These are phyloP conservation scores for Apamea anceps DNA, from an alignment of 2,888 invertebrate genomes.

Conservation along the genomic window DNA sequence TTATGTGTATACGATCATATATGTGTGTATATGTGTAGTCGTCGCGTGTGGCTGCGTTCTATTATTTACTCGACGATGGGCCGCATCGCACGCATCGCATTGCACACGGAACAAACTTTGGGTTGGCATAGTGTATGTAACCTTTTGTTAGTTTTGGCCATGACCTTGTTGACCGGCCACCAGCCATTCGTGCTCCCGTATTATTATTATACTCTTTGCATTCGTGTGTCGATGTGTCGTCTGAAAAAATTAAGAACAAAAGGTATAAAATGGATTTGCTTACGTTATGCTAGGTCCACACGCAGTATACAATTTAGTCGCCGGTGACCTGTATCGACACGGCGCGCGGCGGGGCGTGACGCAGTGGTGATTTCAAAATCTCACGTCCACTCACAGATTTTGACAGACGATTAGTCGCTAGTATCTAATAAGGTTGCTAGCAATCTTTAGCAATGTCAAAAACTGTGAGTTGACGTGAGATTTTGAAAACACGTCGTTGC, in stretches of 20 bases:
- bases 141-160: neutral
- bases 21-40: too few species aligned
- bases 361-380: neutral
- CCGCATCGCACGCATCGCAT: neutral
- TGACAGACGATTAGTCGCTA: neutral
- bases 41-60: too few species aligned
- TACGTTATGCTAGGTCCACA: neutral
- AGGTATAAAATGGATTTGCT: neutral
- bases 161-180: neutral
- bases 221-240: neutral
- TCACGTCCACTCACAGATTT: neutral
- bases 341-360: too few species aligned
- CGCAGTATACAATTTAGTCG: neutral
- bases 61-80: too few species aligned
- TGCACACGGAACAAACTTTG: neutral
- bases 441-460: neutral
- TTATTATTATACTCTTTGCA: too few species aligned
- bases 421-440: too few species aligned
- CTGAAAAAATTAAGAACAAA: neutral
- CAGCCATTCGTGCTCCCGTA: too few species aligned
- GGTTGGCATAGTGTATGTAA: neutral
- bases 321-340: too few species aligned
- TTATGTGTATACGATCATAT: too few species aligned
- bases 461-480: neutral
- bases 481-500: neutral